Evolutionary conservation across 2,797 vertebrate genomes (phyloP), one percentile per base, ranked within the genome.

Genomic region (Australoheros facetus): DNA sequence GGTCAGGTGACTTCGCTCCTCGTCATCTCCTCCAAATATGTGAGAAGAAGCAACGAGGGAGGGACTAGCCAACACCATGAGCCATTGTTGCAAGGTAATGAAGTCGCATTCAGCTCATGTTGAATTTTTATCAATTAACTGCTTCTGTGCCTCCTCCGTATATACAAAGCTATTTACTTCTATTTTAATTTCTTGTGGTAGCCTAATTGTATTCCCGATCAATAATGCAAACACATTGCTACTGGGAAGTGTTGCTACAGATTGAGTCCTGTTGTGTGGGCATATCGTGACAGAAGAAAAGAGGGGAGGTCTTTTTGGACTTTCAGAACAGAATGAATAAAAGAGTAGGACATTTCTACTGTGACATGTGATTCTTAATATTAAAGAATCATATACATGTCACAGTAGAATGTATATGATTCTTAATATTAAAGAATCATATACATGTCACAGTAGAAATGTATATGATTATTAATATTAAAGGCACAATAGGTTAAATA

Each of bases 21-120:
- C 42, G 4, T 66, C 16, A 66, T 30, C 42, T 48, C 14, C 42
- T 48, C 62, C 62, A 66, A 66, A 30, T 48, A 30, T 19, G 62
- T 48, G 42, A 48, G 23, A 19, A 19, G 16, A 66, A 13, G 62
- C 3, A 6, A 48, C 12, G 42, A 19, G 16, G 23, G 5, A 48
- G 23, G 62, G 23, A 48, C 42, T 9, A 1, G 62, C 39, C 30
- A 66, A 69, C 42, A 51, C 26, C 26, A 17, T 30, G 42, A 23
- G 8, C 42, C n/a, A 69, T n/a, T 74, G 56, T 21, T 59, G 72
- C 64, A 30, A 34, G 42, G 1, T 59, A 59, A 92, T 90, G 88
- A 93, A 91, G 83, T 88, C 83, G 8, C 39, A 90, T 66, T 39
- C 19, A 54, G 48, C 58, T 64, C 30, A 51, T 64, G 58, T 37